Conservation (phyloP, 2,888 invertebrate species). For the Eudemis profundana region DNA sequence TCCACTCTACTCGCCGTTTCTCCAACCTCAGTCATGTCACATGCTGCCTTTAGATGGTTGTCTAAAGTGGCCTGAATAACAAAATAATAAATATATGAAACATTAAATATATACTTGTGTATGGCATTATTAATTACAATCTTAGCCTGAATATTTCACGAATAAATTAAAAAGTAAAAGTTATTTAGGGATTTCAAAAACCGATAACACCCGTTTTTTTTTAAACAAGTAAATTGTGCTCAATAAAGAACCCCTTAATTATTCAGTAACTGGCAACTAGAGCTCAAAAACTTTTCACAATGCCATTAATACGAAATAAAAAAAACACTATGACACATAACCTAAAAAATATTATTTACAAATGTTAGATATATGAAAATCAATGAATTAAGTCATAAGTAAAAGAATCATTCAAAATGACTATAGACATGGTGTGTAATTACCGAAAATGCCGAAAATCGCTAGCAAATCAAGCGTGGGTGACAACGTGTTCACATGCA, state of each 20-base stretch:
- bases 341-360: conserved; percentile 41
- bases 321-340: conserved; percentile 41
- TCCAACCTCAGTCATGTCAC: conserved; percentile 95
- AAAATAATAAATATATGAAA: conserved; percentile 38
- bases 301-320: conserved; percentile 22
- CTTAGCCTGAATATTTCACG: neutral
- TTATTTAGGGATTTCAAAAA: conserved; percentile 14
- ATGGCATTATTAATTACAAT: neutral
- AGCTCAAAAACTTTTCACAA: conserved; percentile 5
- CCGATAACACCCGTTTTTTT: conserved; percentile 13
- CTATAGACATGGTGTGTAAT: conserved; percentile 81
- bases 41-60: conserved; percentile 90
- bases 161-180: neutral
- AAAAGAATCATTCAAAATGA: conserved; percentile 60
- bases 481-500: conserved; percentile 84
- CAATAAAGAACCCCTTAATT: conserved; percentile 25
- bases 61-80: conserved; percentile 89
- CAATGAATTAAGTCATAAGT: conserved; percentile 15
- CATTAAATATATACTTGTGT: conserved; percentile 36
- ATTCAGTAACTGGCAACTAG: conserved; percentile 18
- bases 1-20: conserved; percentile 94
- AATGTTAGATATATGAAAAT: conserved; percentile 21
- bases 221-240: neutral
- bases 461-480: conserved; percentile 79
- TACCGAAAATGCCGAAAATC: conserved; percentile 81